Conservation (phyloP, 64 coral and sea anemone genomes). For the Catalaphyllia jardinei region DNA sequence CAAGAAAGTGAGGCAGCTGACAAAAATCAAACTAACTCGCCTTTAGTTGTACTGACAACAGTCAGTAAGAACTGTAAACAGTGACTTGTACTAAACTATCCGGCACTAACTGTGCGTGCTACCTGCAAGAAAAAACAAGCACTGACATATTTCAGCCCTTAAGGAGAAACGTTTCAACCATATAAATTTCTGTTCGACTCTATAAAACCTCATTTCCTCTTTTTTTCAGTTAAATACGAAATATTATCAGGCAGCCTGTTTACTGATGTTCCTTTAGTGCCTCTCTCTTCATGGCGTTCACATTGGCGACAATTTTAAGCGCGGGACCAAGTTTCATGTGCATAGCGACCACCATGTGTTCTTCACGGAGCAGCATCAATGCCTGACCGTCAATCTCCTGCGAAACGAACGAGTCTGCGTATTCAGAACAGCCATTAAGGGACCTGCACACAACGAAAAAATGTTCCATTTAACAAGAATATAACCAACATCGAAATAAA, state of each 20-base stretch:
- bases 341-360: conserved; percentile 95
- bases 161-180: not conserved
- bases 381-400: conserved; percentile 99
- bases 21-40: not conserved
- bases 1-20: not conserved
- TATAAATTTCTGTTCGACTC: not conserved
- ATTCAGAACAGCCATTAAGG: conserved; percentile 86
- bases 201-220: not conserved
- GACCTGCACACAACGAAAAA: conserved; percentile 36
- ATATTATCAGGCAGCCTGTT: too few species aligned
- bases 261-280: conserved; percentile 63
- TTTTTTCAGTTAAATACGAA: conserved; percentile 9
- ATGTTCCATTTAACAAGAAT: not conserved
- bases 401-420: conserved; percentile 86
- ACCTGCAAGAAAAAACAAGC: not conserved
- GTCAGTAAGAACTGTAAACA: too few species aligned
- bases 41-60: not conserved
- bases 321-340: conserved; percentile 98
- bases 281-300: conserved; percentile 82
- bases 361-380: conserved; percentile 90
- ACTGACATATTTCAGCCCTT: not conserved
- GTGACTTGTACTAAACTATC: too few species aligned
- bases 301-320: conserved; percentile 93
- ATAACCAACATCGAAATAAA: not conserved
- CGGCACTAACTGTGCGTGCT: not conserved